Percentiles rank a stretch among this genome's conserved stretches.
Conservation (phyloP, 2,113 vertebrate species). For the Spilogale gracilis region DNA sequence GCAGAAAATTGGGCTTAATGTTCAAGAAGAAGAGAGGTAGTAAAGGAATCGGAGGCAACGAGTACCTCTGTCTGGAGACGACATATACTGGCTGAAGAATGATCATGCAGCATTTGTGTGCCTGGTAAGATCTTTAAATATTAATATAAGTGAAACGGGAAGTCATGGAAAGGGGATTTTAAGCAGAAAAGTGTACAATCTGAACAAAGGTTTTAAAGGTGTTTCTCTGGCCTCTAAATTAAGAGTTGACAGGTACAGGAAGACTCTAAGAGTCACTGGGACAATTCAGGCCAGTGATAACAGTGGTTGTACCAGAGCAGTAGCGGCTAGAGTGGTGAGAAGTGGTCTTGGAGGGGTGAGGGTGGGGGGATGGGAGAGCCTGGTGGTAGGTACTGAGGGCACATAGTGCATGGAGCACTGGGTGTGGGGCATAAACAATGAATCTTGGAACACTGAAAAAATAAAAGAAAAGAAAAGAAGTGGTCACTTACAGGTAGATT, state of each 20-base stretch:
- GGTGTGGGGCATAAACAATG: too few relatives aligned
- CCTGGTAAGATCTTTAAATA: background rate
- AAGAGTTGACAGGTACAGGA: background rate
- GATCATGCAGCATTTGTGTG: background rate
- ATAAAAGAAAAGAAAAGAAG: background rate
- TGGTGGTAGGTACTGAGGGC: too few relatives aligned
- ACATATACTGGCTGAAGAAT: background rate
- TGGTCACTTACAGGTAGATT: background rate
- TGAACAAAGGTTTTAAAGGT: background rate
- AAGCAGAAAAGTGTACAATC: background rate
- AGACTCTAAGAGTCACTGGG: background rate
- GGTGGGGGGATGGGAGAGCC: too few relatives aligned
- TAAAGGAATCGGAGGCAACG: background rate
- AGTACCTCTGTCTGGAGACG: background rate
- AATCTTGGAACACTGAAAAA: too few relatives aligned
- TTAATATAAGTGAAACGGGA: background rate
- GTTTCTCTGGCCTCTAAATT: background rate
- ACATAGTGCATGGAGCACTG: too few relatives aligned
- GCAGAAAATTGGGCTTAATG: background rate
- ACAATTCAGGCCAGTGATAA: background rate
- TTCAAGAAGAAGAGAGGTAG: background rate
- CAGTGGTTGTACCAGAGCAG: background rate
- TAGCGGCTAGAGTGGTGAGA: background rate
- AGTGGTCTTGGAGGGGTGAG: background rate
- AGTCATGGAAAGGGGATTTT: background rate